phyloP scores from a whole-genome alignment of 2,888 invertebrate genomes.

The Coenonympha arcania region DNA sequence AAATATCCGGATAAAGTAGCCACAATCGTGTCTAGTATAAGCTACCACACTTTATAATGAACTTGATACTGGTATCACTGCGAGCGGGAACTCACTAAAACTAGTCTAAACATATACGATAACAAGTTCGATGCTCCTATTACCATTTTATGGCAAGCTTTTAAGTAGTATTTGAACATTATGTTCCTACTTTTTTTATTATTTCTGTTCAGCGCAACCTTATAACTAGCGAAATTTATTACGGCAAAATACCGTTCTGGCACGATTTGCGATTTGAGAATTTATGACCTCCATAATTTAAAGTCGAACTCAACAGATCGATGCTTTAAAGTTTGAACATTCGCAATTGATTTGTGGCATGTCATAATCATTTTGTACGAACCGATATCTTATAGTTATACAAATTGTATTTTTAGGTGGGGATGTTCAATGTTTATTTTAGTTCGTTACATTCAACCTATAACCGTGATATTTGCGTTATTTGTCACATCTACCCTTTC shows the following conservation, averaged over 20 bases:
- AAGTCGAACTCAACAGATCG: constrained; percentile 14
- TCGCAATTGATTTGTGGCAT: constrained; percentile 16
- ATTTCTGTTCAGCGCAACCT: constrained; percentile 5
- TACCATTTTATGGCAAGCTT: background rate
- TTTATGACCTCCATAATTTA: constrained; percentile 25
- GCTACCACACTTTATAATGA: constrained; percentile 68
- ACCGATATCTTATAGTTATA: background rate
- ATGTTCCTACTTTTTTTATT: constrained; percentile 15
- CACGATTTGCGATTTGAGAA: constrained; percentile 27
- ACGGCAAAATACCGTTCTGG: constrained; percentile 25
- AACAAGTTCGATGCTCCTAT: too few species aligned
- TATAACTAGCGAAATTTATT: constrained; percentile 21
- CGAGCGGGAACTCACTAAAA: background rate
- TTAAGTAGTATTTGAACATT: background rate
- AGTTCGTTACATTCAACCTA: too few species aligned
- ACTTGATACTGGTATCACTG: constrained; percentile 47
- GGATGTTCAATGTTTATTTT: too few species aligned
- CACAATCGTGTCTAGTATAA: constrained; percentile 62
- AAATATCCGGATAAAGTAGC: constrained; percentile 28
- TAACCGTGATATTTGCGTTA: too few species aligned
- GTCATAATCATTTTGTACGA: background rate
- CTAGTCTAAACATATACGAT: background rate
- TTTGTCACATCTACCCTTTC: too few species aligned
- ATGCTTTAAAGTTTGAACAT: constrained; percentile 18
- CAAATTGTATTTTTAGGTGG: too few species aligned